Evolutionary conservation across 37 sponge, comb jelly and placozoan species (phyloP).

Genomic region (Halichondria panicea): DNA sequence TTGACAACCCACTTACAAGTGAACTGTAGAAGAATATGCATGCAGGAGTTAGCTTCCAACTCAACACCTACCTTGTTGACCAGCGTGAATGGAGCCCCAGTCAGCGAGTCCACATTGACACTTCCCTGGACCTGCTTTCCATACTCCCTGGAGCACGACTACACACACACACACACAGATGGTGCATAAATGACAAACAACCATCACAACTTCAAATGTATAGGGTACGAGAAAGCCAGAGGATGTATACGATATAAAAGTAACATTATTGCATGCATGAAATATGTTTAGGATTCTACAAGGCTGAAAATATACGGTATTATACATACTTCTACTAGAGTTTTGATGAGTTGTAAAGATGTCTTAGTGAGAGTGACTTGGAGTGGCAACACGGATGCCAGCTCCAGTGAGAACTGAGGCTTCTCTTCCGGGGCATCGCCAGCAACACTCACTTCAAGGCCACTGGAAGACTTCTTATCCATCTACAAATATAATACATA

Average conservation of each 20-base stretch:
- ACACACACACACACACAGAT: background rate
- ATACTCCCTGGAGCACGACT: constrained; percentile 62
- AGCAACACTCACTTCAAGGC: background rate
- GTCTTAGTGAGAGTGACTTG: constrained; percentile 67
- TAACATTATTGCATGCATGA: too few species aligned
- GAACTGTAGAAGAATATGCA: background rate
- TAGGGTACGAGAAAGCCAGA: too few species aligned
- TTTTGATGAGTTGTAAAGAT: constrained; percentile 61
- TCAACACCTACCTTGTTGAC: constrained; percentile 54
- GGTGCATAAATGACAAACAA: background rate
- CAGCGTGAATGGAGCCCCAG: constrained; percentile 68
- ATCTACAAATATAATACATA: too few species aligned
- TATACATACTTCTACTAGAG: constrained; percentile 42
- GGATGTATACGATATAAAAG: too few species aligned
- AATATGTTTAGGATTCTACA: background rate
- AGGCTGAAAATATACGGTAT: background rate
- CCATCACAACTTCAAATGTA: too few species aligned
- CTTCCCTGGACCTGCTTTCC: constrained; percentile 55
- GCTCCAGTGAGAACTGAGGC: constrained; percentile 31
- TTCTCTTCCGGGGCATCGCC: constrained; percentile 4
- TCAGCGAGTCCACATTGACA: constrained; percentile 47
- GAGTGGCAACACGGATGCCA: constrained; percentile 50
- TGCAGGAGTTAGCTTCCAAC: too few species aligned
- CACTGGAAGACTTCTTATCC: background rate
- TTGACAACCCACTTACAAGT: background rate